Conservation (phyloP, 2,113 vertebrate genomes). For the Tachuris rubrigastra region DNA sequence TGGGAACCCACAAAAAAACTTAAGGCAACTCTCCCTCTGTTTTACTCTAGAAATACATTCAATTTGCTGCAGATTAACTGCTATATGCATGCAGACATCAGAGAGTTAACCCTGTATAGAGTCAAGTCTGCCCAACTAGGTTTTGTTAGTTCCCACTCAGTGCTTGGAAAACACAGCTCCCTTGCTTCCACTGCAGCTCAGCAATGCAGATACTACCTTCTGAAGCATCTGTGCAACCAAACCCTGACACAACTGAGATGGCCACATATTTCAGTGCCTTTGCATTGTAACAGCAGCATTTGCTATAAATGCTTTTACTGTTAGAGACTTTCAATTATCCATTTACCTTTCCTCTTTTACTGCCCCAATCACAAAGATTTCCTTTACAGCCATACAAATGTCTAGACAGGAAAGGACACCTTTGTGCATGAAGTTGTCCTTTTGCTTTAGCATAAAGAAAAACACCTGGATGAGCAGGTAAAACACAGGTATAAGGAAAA, state of each 20-base stretch:
- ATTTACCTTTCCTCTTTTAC: not conserved
- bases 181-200: not conserved
- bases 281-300: not conserved
- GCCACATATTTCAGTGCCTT: not conserved
- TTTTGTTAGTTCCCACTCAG: not conserved
- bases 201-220: not conserved
- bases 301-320: not conserved
- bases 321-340: not conserved
- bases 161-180: not conserved
- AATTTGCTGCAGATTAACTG: not conserved
- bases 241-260: not conserved
- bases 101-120: not conserved
- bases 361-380: not conserved
- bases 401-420: not conserved
- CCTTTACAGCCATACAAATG: not conserved
- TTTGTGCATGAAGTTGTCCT: not conserved
- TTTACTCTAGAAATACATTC: not conserved
- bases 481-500: not conserved
- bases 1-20: not conserved
- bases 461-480: not conserved
- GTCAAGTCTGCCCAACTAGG: not conserved
- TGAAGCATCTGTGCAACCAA: not conserved
- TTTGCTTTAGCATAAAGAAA: not conserved
- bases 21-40: not conserved
- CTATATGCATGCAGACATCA: not conserved